Conservation (phyloP, 2,113 vertebrate species). For the Gymnocephalus cernua region DNA sequence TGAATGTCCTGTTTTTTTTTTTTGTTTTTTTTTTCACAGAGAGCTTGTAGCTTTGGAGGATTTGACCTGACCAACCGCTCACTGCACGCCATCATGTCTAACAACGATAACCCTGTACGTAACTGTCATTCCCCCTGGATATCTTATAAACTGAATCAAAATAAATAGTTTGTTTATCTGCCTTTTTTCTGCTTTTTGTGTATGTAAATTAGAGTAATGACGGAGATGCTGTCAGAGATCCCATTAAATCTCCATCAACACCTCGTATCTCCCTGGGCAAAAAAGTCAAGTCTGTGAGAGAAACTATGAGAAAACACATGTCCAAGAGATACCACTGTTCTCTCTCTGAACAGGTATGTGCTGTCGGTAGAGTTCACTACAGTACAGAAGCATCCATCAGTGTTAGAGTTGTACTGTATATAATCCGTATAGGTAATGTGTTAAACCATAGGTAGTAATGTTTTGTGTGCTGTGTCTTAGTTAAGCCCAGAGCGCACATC, state of each 20-base stretch:
- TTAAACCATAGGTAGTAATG: background rate
- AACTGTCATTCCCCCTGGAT: background rate
- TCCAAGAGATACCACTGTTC: slow-evolving; percentile 92
- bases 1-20: background rate
- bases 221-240: slow-evolving; percentile 85
- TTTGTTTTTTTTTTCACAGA: slow-evolving; percentile 82
- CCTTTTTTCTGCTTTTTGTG: background rate
- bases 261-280: slow-evolving; percentile 94
- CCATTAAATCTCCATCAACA: slow-evolving; percentile 89
- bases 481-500: slow-evolving; percentile 85
- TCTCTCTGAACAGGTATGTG: slow-evolving; percentile 88
- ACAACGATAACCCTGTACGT: slow-evolving; percentile 67
- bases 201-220: slow-evolving; percentile 86
- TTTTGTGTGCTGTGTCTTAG: slow-evolving; percentile 61
- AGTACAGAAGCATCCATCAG: slow-evolving; percentile 1
- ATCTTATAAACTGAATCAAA: background rate
- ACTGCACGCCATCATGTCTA: slow-evolving; percentile 81
- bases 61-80: slow-evolving; percentile 94
- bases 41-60: slow-evolving; percentile 97
- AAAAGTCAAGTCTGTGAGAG: slow-evolving; percentile 97
- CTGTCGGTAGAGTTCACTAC: too few relatives aligned
- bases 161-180: background rate
- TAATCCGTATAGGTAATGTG: background rate
- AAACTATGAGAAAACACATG: slow-evolving; percentile 98
- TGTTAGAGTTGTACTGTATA: too few relatives aligned